Evolutionary conservation across 1,140 invertebrate species (phyloP).

Genomic region (Cyrtorhinus lividipennis): DNA sequence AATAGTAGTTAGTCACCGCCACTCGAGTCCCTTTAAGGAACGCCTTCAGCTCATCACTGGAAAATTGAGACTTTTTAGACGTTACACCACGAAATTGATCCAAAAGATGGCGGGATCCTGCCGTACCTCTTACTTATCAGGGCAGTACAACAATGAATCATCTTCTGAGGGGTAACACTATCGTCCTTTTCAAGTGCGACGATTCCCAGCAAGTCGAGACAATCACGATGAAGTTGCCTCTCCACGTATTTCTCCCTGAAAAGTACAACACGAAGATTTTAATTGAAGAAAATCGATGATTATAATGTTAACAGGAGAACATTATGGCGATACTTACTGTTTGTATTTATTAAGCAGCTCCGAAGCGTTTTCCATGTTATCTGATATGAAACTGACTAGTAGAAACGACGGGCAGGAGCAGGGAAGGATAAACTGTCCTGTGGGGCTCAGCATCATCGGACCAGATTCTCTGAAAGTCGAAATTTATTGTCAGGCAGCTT

Average conservation of each 20-base stretch:
- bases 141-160: slow-evolving; percentile 67
- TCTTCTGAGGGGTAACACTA: slow-evolving; percentile 71
- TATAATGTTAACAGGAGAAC: too few species aligned
- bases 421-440: slow-evolving; percentile 81
- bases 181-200: slow-evolving; percentile 69
- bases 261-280: too few species aligned
- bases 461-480: slow-evolving; percentile 64
- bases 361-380: slow-evolving; percentile 57
- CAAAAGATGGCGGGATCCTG: slow-evolving; percentile 10
- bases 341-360: slow-evolving; percentile 54
- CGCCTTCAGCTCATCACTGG: slow-evolving; percentile 27
- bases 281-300: too few species aligned
- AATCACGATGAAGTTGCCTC: slow-evolving; percentile 47
- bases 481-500: too few species aligned
- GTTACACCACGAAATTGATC: slow-evolving; percentile 26
- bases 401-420: slow-evolving; percentile 73
- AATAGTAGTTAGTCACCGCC: slow-evolving; percentile 79
- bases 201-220: slow-evolving; percentile 48
- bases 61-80: slow-evolving; percentile 6
- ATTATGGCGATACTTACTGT: slow-evolving; percentile 50
- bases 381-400: slow-evolving; percentile 66
- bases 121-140: slow-evolving; percentile 40
- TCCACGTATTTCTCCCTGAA: slow-evolving; percentile 63
- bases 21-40: slow-evolving; percentile 44
- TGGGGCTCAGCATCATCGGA: slow-evolving; percentile 81